Conservation (phyloP, 2,888 invertebrate genomes). For the Stenodera caucasica region DNA sequence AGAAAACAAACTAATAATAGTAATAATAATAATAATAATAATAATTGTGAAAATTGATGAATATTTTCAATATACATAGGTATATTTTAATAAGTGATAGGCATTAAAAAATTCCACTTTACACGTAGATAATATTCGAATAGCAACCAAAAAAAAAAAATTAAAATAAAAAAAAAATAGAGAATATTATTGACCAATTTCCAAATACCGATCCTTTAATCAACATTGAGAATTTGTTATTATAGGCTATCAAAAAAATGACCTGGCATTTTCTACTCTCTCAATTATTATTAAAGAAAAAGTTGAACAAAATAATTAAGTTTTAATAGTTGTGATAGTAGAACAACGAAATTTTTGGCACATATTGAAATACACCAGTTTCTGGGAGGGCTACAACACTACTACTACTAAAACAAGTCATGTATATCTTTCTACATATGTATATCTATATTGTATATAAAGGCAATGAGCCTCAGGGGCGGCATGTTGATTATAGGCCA, state of each 20-base stretch:
- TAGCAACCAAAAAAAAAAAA: not conserved
- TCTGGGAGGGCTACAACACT: not conserved
- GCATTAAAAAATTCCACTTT: slow-evolving; percentile 9
- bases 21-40: not conserved
- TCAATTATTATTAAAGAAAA: slow-evolving; percentile 37
- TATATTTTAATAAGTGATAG: too few species aligned
- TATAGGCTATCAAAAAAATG: slow-evolving; percentile 28
- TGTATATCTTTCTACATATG: not conserved
- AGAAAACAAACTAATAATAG: not conserved
- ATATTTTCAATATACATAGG: not conserved
- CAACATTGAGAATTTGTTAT: not conserved
- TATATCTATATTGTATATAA: not conserved
- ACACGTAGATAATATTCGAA: not conserved
- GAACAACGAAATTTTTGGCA: not conserved
- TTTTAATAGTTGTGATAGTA: not conserved
- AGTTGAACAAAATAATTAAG: slow-evolving; percentile 24
- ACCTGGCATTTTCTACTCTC: slow-evolving; percentile 36
- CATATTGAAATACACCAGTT: not conserved
- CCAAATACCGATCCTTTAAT: slow-evolving; percentile 1
- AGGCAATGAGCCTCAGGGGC: slow-evolving; percentile 36
- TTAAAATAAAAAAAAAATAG: too few species aligned
- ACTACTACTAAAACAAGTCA: slow-evolving; percentile 2
- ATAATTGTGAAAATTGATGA: not conserved
- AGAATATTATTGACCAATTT: not conserved
- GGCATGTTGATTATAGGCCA: slow-evolving; percentile 50